Evolutionary conservation across 2,888 invertebrate species (phyloP).

Genomic region (Hypolimnas misippus): DNA sequence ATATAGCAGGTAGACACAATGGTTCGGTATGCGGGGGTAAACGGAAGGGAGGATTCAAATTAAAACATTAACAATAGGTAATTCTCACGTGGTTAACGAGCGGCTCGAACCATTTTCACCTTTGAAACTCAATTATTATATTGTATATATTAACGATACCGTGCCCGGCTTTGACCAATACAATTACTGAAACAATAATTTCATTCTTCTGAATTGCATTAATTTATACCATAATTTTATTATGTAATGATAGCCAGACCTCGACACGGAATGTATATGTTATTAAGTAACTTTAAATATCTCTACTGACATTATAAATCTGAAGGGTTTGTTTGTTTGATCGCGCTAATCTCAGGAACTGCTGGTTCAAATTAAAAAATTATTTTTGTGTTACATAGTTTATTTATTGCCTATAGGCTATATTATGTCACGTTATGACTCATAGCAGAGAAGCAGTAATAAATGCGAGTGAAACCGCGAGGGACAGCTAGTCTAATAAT

Average conservation of each 20-base stretch:
- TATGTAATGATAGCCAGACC: slow-evolving; percentile 1
- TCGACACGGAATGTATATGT: not conserved
- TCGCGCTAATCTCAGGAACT: too few relatives aligned
- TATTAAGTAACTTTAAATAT: not conserved
- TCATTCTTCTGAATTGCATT: slow-evolving; percentile 42
- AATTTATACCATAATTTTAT: slow-evolving; percentile 38
- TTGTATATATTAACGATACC: slow-evolving; percentile 63
- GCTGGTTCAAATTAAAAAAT: too few relatives aligned
- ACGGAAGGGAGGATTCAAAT: slow-evolving; percentile 68
- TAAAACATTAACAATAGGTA: slow-evolving; percentile 81
- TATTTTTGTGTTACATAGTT: too few relatives aligned
- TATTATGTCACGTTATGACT: too few relatives aligned
- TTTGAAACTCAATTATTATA: slow-evolving; percentile 76
- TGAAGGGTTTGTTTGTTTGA: too few relatives aligned
- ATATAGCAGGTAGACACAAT: slow-evolving; percentile 19
- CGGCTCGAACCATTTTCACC: slow-evolving; percentile 73
- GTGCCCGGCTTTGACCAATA: slow-evolving; percentile 58
- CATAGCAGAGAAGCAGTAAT: too few relatives aligned
- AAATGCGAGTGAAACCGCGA: too few relatives aligned
- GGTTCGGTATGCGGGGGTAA: slow-evolving; percentile 35
- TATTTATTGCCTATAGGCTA: too few relatives aligned
- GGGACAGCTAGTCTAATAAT: too few relatives aligned
- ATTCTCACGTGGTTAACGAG: slow-evolving; percentile 75
- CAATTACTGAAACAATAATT: slow-evolving; percentile 61
- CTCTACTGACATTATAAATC: too few relatives aligned